These are phyloP conservation scores for Thomomys bottae DNA, from an alignment of 2,113 vertebrate genomes.

Conservation along the genomic window DNA sequence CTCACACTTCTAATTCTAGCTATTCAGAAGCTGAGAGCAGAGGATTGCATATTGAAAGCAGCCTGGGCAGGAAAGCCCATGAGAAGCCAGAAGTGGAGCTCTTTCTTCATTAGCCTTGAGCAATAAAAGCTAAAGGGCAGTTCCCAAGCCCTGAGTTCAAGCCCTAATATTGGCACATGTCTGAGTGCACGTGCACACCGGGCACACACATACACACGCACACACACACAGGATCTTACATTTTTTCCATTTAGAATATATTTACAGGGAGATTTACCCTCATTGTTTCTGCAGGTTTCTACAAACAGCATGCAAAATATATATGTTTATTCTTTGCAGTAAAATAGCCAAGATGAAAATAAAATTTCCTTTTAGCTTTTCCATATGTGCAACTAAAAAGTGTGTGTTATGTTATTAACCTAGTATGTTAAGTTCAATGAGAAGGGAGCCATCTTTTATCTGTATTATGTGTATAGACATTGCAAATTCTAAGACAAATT, in stretches of 20 bases:
- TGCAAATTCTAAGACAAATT: constrained; percentile 7
- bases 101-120: no score
- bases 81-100: no score
- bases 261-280: constrained; percentile 42
- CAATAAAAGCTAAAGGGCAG: no score
- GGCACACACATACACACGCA: no score
- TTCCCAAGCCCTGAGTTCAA: no score
- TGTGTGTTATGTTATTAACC: constrained; percentile 33
- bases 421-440: constrained; percentile 20
- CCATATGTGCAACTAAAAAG: constrained; percentile 52
- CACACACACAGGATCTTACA: no score
- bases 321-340: constrained; percentile 10
- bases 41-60: no score
- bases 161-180: no score
- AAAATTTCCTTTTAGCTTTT: constrained; percentile 49
- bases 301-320: constrained; percentile 37
- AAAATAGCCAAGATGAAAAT: constrained; percentile 38
- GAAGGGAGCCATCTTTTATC: neutral
- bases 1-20: no score
- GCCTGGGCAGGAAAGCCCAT: no score
- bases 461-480: neutral
- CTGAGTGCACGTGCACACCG: no score
- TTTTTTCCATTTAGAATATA: constrained; percentile 35
- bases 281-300: constrained; percentile 40
- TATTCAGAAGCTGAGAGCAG: no score